These are phyloP conservation scores for Aporrectodea caliginosa DNA, from an alignment of 1,140 invertebrate genomes.

Conservation along the genomic window DNA sequence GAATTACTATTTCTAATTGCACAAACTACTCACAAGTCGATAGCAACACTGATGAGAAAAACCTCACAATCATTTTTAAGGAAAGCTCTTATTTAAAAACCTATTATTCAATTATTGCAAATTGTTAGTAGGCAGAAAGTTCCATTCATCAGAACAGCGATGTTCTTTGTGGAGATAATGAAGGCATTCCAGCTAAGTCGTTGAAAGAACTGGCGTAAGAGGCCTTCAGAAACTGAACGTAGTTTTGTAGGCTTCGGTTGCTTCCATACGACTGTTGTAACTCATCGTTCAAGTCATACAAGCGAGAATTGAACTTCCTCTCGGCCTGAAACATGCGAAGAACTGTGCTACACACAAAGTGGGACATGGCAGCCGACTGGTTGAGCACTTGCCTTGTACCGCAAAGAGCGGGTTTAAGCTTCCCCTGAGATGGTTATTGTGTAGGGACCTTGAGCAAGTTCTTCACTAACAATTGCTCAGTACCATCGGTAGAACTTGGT, in stretches of 20 bases:
- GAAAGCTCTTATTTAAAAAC: not conserved
- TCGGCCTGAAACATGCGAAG: constrained; percentile 43
- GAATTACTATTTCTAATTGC: too few species aligned
- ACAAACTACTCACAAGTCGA: too few species aligned
- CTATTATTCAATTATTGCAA: not conserved
- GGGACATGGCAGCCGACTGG: too few species aligned
- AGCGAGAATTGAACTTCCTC: constrained; percentile 50
- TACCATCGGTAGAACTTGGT: too few species aligned
- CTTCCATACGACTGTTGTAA: constrained; percentile 54
- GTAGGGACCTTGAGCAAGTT: too few species aligned
- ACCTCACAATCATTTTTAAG: too few species aligned
- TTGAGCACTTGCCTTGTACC: too few species aligned
- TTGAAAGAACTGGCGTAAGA: constrained; percentile 53
- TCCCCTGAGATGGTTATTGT: too few species aligned
- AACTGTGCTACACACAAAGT: not conserved
- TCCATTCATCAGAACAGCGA: not conserved
- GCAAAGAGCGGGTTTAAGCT: too few species aligned
- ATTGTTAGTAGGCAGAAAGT: not conserved
- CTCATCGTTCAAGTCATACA: constrained; percentile 53
- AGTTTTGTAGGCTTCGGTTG: constrained; percentile 53
- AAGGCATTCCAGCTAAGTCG: constrained; percentile 31
- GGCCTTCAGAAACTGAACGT: constrained; percentile 54
- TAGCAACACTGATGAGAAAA: too few species aligned
- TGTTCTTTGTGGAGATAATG: not conserved
- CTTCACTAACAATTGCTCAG: too few species aligned